These are phyloP conservation scores for Mormyrus lacerda DNA, from an alignment of 2,113 vertebrate genomes.

Conservation along the genomic window DNA sequence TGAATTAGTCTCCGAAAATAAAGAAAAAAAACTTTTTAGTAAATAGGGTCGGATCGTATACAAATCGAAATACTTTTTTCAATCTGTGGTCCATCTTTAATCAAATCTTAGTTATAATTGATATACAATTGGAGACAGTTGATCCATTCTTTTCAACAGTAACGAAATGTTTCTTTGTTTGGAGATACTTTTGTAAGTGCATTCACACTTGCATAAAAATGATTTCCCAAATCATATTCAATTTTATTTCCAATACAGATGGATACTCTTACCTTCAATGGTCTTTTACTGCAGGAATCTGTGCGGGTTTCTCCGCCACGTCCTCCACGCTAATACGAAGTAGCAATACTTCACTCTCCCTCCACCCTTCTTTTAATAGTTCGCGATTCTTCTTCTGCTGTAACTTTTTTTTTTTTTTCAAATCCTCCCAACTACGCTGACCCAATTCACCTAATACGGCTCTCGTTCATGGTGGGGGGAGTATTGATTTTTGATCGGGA, in stretches of 20 bases:
- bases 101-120: background rate
- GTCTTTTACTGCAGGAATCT: constrained; percentile 37
- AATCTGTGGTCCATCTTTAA: background rate
- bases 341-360: constrained; percentile 5
- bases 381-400: constrained; percentile 30
- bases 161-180: background rate
- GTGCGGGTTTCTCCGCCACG: constrained; percentile 24
- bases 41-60: background rate
- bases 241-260: background rate
- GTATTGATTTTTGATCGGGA: background rate
- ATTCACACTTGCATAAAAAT: background rate
- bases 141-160: background rate
- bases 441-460: background rate
- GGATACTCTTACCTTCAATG: constrained; percentile 47
- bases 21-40: background rate
- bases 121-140: background rate
- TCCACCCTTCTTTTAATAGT: constrained; percentile 26
- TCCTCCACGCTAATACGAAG: constrained; percentile 30
- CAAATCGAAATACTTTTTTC: background rate
- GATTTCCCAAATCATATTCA: background rate
- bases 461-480: background rate
- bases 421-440: background rate
- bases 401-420: constrained; percentile 6
- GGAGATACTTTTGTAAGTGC: background rate
- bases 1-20: background rate